Conservation (phyloP, 2,888 invertebrate species). For the Epirrita christyi region DNA sequence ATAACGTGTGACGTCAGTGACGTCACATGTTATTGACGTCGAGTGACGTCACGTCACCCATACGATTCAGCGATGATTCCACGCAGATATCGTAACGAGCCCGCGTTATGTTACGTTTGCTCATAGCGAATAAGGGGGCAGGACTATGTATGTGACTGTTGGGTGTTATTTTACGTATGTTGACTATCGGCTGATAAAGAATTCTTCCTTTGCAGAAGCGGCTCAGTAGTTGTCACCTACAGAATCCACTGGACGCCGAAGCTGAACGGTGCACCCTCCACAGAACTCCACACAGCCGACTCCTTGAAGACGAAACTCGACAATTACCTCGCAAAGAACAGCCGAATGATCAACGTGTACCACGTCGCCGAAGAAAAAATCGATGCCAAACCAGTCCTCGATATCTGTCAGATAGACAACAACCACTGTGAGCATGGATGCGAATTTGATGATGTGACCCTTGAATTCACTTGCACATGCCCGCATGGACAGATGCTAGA, state of each 20-base stretch:
- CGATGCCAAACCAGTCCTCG: constrained; percentile 77
- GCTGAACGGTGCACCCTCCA: constrained; percentile 64
- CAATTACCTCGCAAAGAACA: constrained; percentile 74
- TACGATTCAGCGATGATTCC: too few species aligned
- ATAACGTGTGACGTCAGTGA: too few species aligned
- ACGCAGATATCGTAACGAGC: too few species aligned
- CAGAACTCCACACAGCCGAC: constrained; percentile 79
- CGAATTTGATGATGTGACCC: constrained; percentile 85
- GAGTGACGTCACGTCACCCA: too few species aligned
- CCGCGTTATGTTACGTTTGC: too few species aligned
- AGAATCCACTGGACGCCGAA: constrained; percentile 87
- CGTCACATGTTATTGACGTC: too few species aligned
- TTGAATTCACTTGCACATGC: constrained; percentile 88
- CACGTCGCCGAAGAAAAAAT: constrained; percentile 78
- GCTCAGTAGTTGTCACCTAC: constrained; percentile 87
- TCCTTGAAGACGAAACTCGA: constrained; percentile 76
- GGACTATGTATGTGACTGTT: too few species aligned
- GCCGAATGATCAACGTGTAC: constrained; percentile 81
- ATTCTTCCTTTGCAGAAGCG: constrained; percentile 78
- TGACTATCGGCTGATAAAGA: too few species aligned
- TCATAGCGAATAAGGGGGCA: too few species aligned
- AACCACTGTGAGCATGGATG: constrained; percentile 88
- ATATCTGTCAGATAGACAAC: constrained; percentile 87
- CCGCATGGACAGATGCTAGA: constrained; percentile 78
- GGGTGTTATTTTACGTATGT: too few species aligned